Evolutionary conservation across 92 coral and sea anemone species (phyloP), one percentile per base, ranked within the genome.

Genomic region (Plumapathes pennacea): DNA sequence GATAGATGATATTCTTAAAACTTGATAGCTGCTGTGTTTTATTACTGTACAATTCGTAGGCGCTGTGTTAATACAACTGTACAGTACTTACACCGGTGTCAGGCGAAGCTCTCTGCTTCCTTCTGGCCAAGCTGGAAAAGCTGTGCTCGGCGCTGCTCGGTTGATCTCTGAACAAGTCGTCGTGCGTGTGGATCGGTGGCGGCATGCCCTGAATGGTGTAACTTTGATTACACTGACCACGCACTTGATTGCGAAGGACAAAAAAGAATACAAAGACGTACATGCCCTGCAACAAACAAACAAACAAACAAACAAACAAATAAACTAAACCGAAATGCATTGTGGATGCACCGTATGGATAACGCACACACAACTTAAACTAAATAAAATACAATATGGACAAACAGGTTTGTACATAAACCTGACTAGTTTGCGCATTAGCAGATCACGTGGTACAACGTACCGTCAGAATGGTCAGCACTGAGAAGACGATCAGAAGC

Each of bases 221-320:
- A 15, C 84, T 67, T 34, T 31, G 66, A 57, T 89, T 89, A 52
- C 83, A 92, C 41, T 83, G 88, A 10, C 92, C 80, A 2, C 98
- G 89, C 36, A 85, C 83, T 80, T 92, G 98, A 58, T 92, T 92
- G 25, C 98, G 96, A 30, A 92, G 61, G 32, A 85, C 76, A 60
- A 90, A 92, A 78, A 72, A 92, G 63, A 90, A 76, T 57, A 92
- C 84, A 44, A 92, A 80, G 31, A 84, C 94, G 76, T 92, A 92
- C 46, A 92, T 14, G 4, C 96, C 98, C 98, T 92, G 66, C 14
- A 54, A 54, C 44, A 25, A 24, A 29, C 46, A 40, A 38, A 13
- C 17, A 38, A 25, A 20, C 42, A 32, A 21, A 32, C 14, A 39
- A 5, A 18, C 25, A 8, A 10, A 32, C 5, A 23, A 12, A 4